These are phyloP conservation scores for Megalops cyprinoides DNA, from an alignment of 2,797 vertebrate species.

Conservation along the genomic window DNA sequence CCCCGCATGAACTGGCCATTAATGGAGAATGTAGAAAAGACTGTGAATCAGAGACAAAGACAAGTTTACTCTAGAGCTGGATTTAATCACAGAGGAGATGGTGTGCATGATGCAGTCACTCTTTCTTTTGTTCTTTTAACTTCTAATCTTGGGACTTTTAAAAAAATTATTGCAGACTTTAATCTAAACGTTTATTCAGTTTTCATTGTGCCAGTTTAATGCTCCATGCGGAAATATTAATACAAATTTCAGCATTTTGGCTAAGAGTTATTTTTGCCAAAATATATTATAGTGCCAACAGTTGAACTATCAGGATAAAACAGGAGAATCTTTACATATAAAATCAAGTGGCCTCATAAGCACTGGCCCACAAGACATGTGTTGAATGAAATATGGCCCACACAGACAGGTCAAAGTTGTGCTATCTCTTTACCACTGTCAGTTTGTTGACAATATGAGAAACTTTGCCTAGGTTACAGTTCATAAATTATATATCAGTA, in stretches of 20 bases:
- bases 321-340: neutral
- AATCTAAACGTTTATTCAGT: no score
- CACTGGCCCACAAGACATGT: no score
- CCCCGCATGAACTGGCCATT: neutral
- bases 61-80: neutral
- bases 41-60: neutral
- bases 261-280: no score
- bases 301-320: neutral
- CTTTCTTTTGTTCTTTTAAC: neutral
- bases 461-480: neutral
- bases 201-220: no score
- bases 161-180: neutral
- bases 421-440: neutral
- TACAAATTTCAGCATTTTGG: no score
- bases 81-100: neutral
- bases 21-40: neutral
- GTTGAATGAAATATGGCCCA: no score
- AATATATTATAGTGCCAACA: no score
- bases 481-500: neutral
- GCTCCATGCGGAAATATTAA: no score
- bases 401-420: no score
- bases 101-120: neutral
- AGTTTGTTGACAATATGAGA: neutral
- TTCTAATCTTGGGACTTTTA: neutral
- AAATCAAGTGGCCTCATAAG: slow-evolving; percentile 6